Conservation (phyloP, 2,113 vertebrate species). For the Recurvirostra avosetta region DNA sequence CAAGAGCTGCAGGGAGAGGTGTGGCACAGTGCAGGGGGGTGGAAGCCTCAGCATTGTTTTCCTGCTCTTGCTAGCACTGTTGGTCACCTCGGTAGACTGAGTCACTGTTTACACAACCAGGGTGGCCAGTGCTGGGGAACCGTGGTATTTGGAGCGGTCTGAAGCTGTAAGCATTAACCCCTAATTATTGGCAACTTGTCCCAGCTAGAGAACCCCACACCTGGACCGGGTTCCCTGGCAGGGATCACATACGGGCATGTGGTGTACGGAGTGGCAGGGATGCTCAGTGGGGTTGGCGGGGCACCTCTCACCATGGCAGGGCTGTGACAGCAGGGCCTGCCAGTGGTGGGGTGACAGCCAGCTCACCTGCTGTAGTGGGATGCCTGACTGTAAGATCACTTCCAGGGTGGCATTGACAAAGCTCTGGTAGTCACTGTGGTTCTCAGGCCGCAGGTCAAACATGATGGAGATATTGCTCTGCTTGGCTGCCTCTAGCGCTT, state of each 20-base stretch:
- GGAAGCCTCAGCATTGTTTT: not conserved
- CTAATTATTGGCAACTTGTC: not conserved
- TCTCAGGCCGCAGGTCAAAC: slow-evolving; percentile 83
- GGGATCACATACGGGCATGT: not conserved
- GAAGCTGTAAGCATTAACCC: not conserved
- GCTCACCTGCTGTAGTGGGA: slow-evolving; percentile 74
- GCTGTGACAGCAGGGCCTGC: not conserved
- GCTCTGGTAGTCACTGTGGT: slow-evolving; percentile 60
- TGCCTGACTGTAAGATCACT: slow-evolving; percentile 68
- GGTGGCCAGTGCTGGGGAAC: not conserved
- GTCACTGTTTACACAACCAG: slow-evolving; percentile 15
- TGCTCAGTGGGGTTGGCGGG: not conserved
- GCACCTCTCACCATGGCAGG: not conserved
- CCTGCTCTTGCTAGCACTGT: not conserved
- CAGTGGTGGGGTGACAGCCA: not conserved
- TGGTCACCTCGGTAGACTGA: not conserved
- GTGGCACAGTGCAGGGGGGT: not conserved
- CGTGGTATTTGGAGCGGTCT: not conserved
- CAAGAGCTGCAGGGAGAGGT: not conserved
- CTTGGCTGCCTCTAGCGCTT: slow-evolving; percentile 73
- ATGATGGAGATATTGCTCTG: slow-evolving; percentile 80
- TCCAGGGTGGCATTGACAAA: slow-evolving; percentile 72
- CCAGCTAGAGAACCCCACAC: not conserved
- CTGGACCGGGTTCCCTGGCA: not conserved
- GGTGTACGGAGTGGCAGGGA: not conserved